Conservation (phyloP, 2,797 vertebrate genomes). For the Clamator glandarius region DNA sequence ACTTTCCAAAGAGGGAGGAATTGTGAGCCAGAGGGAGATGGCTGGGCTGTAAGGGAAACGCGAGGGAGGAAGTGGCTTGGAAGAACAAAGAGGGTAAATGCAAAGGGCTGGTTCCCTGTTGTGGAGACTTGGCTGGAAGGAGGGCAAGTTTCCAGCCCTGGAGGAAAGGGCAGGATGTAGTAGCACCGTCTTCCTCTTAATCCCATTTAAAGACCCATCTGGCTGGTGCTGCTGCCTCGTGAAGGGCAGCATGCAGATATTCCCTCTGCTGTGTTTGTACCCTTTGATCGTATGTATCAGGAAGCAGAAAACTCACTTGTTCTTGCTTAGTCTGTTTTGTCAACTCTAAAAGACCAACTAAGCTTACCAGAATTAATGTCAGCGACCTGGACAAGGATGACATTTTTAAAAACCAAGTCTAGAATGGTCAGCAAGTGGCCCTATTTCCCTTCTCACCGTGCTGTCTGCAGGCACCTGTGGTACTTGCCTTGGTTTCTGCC, state of each 20-base stretch:
- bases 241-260: not conserved
- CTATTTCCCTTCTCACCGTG: rapidly evolving
- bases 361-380: not conserved
- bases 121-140: not conserved
- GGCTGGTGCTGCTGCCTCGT: not conserved
- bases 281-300: rapidly evolving
- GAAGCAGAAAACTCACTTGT: not conserved
- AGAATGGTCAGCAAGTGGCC: rapidly evolving
- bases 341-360: not conserved
- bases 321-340: rapidly evolving
- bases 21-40: not conserved
- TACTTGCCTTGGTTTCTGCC: not conserved
- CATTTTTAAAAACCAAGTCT: not conserved
- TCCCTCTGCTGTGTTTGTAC: not conserved
- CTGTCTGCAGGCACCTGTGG: not conserved
- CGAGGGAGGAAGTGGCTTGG: not conserved
- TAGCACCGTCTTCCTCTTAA: not conserved
- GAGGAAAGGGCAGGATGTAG: not conserved
- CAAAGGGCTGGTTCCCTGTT: not conserved
- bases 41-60: not conserved
- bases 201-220: not conserved
- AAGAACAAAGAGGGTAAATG: not conserved
- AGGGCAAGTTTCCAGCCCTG: not conserved
- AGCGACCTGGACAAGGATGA: not conserved
- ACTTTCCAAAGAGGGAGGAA: not conserved